Evolutionary conservation across 2,113 vertebrate genomes (phyloP).

Genomic region (Bubo blakistoni): DNA sequence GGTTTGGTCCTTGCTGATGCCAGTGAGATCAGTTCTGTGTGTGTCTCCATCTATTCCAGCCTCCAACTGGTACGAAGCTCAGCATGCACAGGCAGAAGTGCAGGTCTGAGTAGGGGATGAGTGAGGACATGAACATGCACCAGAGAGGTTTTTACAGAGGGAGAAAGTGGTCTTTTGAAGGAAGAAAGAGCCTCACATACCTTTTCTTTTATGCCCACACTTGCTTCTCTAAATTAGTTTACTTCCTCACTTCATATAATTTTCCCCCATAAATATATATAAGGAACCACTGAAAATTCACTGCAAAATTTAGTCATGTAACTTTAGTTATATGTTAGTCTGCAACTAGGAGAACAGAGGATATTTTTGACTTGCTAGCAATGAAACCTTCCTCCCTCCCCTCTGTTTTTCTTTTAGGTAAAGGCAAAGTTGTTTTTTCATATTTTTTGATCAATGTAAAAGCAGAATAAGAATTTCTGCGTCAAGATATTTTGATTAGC

Average conservation of each 20-base stretch:
- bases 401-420: background rate
- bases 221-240: background rate
- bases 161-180: background rate
- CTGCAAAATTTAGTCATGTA: background rate
- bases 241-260: background rate
- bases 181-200: background rate
- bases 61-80: background rate
- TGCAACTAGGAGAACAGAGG: background rate
- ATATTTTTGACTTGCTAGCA: background rate
- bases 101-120: background rate
- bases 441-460: background rate
- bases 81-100: background rate
- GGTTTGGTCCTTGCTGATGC: background rate
- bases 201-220: background rate
- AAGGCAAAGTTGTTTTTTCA: background rate
- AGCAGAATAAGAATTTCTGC: background rate
- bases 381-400: background rate
- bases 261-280: background rate
- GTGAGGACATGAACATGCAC: background rate
- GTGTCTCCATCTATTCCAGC: rapidly evolving
- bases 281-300: background rate
- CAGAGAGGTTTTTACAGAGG: background rate
- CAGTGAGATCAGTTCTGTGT: background rate
- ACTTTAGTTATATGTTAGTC: background rate
- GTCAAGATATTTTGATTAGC: background rate